These are phyloP conservation scores for Pammene aurita DNA, from an alignment of 2,888 invertebrate species.

Conservation along the genomic window DNA sequence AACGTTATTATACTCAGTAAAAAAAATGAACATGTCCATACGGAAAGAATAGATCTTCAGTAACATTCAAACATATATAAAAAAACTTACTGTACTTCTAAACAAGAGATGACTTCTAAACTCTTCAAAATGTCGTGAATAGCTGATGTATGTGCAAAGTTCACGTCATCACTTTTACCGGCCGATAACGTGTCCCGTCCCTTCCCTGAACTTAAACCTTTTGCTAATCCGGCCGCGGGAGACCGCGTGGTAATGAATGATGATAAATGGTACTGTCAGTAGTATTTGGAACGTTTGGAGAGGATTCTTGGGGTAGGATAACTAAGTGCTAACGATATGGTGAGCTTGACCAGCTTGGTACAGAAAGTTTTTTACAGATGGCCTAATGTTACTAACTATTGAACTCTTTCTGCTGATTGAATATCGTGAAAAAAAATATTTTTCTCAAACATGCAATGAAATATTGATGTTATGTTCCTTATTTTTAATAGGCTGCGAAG, in stretches of 20 bases:
- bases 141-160: constrained; percentile 10
- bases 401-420: too few relatives aligned
- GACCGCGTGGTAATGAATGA: constrained; percentile 73
- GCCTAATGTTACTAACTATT: too few relatives aligned
- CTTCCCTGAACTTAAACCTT: constrained; percentile 67
- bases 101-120: neutral
- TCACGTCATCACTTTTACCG: constrained; percentile 28
- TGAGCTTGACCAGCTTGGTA: neutral
- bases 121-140: neutral
- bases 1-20: too few relatives aligned
- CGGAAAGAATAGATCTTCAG: too few relatives aligned
- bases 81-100: too few relatives aligned
- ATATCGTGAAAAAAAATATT: too few relatives aligned
- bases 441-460: too few relatives aligned
- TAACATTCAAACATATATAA: too few relatives aligned
- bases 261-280: constrained; percentile 73
- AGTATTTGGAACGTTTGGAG: constrained; percentile 44
- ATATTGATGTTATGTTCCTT: too few relatives aligned
- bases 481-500: too few relatives aligned
- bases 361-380: too few relatives aligned
- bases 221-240: constrained; percentile 68
- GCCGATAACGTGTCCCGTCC: constrained; percentile 27
- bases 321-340: neutral
- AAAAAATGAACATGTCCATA: too few relatives aligned
- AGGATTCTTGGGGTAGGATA: neutral